A percentile compares a stretch with the other conserved stretches of the same genome.
These are phyloP conservation scores for Danionella dracula DNA, from an alignment of 2,797 vertebrate genomes.

Conservation along the genomic window DNA sequence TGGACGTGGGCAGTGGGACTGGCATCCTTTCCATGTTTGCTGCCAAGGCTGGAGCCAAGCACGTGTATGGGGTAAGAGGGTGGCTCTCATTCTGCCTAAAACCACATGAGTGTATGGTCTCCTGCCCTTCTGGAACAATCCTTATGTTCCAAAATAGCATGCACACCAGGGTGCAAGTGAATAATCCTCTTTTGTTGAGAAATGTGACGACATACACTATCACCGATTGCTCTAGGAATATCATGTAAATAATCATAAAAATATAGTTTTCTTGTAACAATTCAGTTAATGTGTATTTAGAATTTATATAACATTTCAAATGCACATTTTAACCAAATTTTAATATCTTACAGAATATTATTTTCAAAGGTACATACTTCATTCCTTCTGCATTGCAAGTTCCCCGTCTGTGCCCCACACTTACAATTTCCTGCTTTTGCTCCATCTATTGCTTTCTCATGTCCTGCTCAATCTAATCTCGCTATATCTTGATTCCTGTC, in stretches of 20 bases:
- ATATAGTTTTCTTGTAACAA: too few relatives aligned
- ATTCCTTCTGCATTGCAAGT: too few relatives aligned
- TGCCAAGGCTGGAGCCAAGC: slow-evolving; percentile 94
- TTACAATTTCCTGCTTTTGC: not conserved
- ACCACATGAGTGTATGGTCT: slow-evolving; percentile 17
- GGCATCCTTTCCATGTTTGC: slow-evolving; percentile 98
- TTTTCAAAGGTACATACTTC: too few relatives aligned
- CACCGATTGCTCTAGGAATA: not conserved
- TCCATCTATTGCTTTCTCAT: not conserved
- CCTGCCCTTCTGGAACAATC: slow-evolving; percentile 14
- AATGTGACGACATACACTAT: slow-evolving; percentile 1
- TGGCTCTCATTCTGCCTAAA: slow-evolving; percentile 21
- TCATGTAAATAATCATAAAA: not conserved
- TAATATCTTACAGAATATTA: too few relatives aligned
- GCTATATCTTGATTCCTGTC: not conserved
- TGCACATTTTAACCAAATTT: too few relatives aligned
- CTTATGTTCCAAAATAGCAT: slow-evolving; percentile 33
- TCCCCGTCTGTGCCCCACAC: not conserved
- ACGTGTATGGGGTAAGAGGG: slow-evolving; percentile 86
- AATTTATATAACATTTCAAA: too few relatives aligned
- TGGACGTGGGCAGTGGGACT: slow-evolving; percentile 95
- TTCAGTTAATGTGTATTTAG: too few relatives aligned
- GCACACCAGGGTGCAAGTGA: slow-evolving; percentile 1
- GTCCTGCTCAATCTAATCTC: not conserved
- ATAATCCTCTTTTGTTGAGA: slow-evolving; percentile 1